Base-by-base conservation (phyloP, 2,888 invertebrate species). In the Teleogryllus oceanicus region DNA sequence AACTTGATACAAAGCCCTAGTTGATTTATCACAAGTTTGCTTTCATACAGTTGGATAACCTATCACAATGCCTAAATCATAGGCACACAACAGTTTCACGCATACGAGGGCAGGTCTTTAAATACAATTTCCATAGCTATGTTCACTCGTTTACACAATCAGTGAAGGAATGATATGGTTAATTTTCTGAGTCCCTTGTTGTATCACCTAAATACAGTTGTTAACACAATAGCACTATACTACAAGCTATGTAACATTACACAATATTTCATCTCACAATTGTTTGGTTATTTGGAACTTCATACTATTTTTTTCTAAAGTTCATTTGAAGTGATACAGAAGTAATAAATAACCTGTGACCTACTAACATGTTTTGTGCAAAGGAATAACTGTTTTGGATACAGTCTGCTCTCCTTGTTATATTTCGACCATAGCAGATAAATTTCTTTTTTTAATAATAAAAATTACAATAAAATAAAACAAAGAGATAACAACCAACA, bases 131-230 rank as follows among this genome's bases (percentile, higher is more conserved):
- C n/a, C 62, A 62, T 62, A 18, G 62, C 62, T 62, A 62, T 62
- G 13, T 62, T 62, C 62, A 62, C 62, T 62, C 13, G 8, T 62
- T n/a, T n/a, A 62, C 13, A 62, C 62, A 62, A 62, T 13, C 62
- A 62, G 62, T 62, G 62, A 62, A 62, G 62, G 62, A 62, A 62
- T 62, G 62, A 62, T 62, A 62, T 62, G 62, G 62, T 62, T 62
- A 62, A 62, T 62, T 62, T 62, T 62, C 62, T 62, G 62, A 62
- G 62, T 62, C 62, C n/a, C 62, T 18, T 18, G 37, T 37, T 37
- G 62, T 62, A 62, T 62, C 62, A 62, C 62, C 62, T 62, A 62
- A 62, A 62, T 62, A 62, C 62, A 18, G 62, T 62, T 62, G 62
- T 62, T 62, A 62, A 62, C 62, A 62, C 62, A 62, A 62, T 62